Evolutionary conservation across 2,113 vertebrate genomes (phyloP).

Genomic region (Scomber colias): DNA sequence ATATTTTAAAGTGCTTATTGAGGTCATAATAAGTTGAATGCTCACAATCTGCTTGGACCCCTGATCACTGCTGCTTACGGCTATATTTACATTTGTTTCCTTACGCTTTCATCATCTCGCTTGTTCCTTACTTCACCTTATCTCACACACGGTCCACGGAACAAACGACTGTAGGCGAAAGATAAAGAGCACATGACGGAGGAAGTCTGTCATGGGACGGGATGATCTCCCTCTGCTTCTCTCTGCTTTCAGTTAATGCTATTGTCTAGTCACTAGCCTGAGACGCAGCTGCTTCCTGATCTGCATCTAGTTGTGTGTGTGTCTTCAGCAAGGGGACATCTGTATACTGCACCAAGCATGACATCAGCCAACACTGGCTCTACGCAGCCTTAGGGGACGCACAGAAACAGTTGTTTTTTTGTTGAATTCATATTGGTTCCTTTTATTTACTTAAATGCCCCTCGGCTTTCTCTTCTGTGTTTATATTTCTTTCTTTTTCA

Average conservation of each 20-base stretch:
- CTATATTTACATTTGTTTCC: constrained; percentile 10
- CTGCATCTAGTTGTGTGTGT: constrained; percentile 44
- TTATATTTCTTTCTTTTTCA: neutral
- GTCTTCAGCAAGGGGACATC: constrained; percentile 70
- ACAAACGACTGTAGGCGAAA: constrained; percentile 15
- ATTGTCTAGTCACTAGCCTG: constrained; percentile 38
- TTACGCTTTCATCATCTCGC: neutral
- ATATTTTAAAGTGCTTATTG: too few species aligned
- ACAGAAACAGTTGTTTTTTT: constrained; percentile 34
- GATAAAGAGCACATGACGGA: constrained; percentile 45
- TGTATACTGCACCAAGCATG: constrained; percentile 60
- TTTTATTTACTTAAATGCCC: constrained; percentile 55
- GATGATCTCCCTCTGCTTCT: constrained; percentile 30
- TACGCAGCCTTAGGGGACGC: constrained; percentile 54
- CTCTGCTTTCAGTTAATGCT: constrained; percentile 31
- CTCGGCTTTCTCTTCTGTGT: constrained; percentile 37
- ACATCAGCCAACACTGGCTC: constrained; percentile 60
- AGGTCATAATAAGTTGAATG: too few species aligned
- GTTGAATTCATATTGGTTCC: constrained; percentile 47
- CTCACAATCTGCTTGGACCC: too few species aligned
- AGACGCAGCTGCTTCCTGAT: constrained; percentile 67
- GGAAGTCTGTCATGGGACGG: constrained; percentile 1
- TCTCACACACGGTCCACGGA: constrained; percentile 8
- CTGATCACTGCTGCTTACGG: too few species aligned
- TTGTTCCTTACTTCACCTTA: constrained; percentile 3